These are phyloP conservation scores for Asbolus verrucosus DNA, from an alignment of 1,140 invertebrate genomes.

Conservation along the genomic window DNA sequence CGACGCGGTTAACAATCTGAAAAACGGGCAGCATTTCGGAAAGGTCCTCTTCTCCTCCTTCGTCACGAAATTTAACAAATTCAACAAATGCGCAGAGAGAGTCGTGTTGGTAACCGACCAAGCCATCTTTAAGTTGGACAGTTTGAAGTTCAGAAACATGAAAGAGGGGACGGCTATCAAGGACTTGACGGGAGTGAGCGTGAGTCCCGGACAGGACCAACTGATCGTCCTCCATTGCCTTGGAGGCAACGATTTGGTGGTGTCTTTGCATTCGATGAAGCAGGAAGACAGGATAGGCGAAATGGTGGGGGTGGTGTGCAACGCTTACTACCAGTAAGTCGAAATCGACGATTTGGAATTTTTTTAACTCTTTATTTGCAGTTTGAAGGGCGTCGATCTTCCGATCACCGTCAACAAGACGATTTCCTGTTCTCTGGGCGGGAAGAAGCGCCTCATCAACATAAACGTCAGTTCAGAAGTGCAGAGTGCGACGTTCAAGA, in stretches of 20 bases:
- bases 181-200: slow-evolving; percentile 81
- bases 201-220: slow-evolving; percentile 88
- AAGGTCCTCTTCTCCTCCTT: slow-evolving; percentile 74
- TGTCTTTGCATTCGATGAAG: slow-evolving; percentile 74
- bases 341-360: neutral
- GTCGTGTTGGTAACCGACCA: slow-evolving; percentile 90
- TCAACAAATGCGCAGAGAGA: slow-evolving; percentile 90
- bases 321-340: slow-evolving; percentile 80
- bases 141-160: slow-evolving; percentile 87
- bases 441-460: slow-evolving; percentile 73
- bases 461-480: slow-evolving; percentile 74
- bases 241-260: slow-evolving; percentile 90
- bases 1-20: slow-evolving; percentile 76
- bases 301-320: slow-evolving; percentile 84
- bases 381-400: slow-evolving; percentile 72
- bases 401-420: slow-evolving; percentile 74
- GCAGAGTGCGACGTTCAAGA: slow-evolving; percentile 72
- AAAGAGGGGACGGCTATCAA: slow-evolving; percentile 73
- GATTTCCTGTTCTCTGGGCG: slow-evolving; percentile 80
- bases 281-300: slow-evolving; percentile 86
- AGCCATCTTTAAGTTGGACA: slow-evolving; percentile 91
- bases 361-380: slow-evolving; percentile 59
- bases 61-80: slow-evolving; percentile 75
- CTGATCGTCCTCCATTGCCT: slow-evolving; percentile 90
- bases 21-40: slow-evolving; percentile 78